Evolutionary conservation across 2,113 vertebrate genomes (phyloP), one percentile per base, ranked within the genome.

Genomic region (Megalops atlanticus): DNA sequence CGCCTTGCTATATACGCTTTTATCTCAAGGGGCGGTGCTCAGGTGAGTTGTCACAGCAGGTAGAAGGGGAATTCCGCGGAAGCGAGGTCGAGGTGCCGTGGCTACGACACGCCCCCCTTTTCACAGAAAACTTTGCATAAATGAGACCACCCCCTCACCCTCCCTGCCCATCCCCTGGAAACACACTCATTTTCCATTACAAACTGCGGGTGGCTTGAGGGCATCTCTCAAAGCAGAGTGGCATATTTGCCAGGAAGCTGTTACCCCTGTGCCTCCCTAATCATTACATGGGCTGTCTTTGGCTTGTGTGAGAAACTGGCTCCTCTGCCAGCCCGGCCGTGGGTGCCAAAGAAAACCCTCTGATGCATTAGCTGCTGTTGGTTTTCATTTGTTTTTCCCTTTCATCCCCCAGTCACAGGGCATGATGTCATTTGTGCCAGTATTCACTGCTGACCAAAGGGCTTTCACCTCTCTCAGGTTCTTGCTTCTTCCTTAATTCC

Each of bases 1-100:
- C 49, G 8, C 14, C 24, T 27, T 27, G 43, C n/a, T 54, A 39
- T 80, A 52, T 52, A 73, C n/a, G 8, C 21, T 39, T 54, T 73
- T 38, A 70, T 31, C 35, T 0, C 5, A 40, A 15, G 77, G 41
- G 87, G 84, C 24, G 68, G 73, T 81, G 77, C 82, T 87, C 86
- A 89, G 89, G 88, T 92, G 78, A 87, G 85, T 24, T 72, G 49
- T 78, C 36, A 68, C 36, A 16, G 76, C 27, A 77, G 43, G 49
- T 18, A 72, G 87, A 24, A 16, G 92, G 93, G 92, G 86, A 93
- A 92, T 93, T 94, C 92, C 93, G 92, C 81, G 41, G 86, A 80
- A 81, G 41, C 1, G 27, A 14, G 78, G 49, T 75, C 40, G 68
- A 80, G 52, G 43, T 24, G 43, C 64, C 5, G 8, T 58, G 69